Evolutionary conservation across 2,113 vertebrate species (phyloP).

Genomic region (Tachycineta bicolor): DNA sequence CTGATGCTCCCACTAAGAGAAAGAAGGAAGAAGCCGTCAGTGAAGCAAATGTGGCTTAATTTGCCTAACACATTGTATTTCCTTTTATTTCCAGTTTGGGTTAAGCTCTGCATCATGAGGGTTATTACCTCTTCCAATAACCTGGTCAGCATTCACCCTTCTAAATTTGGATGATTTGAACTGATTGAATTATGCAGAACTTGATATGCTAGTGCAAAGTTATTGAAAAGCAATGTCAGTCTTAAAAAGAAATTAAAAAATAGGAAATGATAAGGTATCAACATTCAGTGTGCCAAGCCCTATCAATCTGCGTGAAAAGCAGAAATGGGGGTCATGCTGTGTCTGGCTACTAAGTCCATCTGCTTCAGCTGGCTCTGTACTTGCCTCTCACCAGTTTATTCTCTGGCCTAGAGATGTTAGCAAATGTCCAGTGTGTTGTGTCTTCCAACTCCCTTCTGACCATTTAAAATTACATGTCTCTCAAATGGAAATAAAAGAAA

Average conservation of each 20-base stretch:
- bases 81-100: neutral
- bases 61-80: neutral
- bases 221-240: neutral
- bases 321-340: neutral
- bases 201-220: neutral
- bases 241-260: neutral
- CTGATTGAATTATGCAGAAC: neutral
- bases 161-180: neutral
- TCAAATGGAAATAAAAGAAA: neutral
- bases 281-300: neutral
- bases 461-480: neutral
- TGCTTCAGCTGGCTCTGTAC: neutral
- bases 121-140: neutral
- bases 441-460: neutral
- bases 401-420: neutral
- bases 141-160: neutral
- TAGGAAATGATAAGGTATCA: neutral
- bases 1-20: neutral
- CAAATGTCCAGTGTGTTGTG: neutral
- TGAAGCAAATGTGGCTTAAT: neutral
- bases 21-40: neutral
- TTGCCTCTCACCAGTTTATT: neutral
- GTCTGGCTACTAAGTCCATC: neutral
- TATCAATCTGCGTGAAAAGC: neutral
- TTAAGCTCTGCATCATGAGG: neutral